These are phyloP conservation scores for Coremacera marginata DNA, from an alignment of 2,888 invertebrate genomes.

Conservation along the genomic window DNA sequence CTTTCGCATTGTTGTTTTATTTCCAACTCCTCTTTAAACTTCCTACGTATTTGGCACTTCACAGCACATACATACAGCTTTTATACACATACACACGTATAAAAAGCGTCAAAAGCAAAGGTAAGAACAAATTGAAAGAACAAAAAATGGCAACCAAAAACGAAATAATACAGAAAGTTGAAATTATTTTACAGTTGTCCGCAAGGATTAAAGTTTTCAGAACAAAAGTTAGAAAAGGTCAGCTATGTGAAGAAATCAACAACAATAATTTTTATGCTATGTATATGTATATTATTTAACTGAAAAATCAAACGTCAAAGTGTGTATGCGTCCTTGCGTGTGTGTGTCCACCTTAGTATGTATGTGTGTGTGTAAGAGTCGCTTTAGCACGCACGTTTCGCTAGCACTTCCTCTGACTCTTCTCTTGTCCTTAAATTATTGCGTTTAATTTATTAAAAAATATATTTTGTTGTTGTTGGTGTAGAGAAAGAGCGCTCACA, in stretches of 20 bases:
- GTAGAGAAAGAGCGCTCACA: not conserved
- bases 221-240: not conserved
- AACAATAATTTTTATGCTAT: too few species aligned
- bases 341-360: not conserved
- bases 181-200: not conserved
- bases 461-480: not conserved
- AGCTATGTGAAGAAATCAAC: too few species aligned
- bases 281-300: too few species aligned
- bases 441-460: conserved; percentile 54
- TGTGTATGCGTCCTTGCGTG: not conserved
- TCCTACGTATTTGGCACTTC: conserved; percentile 46
- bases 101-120: not conserved
- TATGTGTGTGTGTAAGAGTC: not conserved
- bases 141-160: not conserved
- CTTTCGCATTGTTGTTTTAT: not conserved
- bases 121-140: not conserved
- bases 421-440: not conserved
- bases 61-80: conserved; percentile 51
- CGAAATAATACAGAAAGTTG: not conserved
- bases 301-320: not conserved
- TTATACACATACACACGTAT: not conserved
- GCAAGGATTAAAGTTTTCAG: not conserved
- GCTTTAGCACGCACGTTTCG: conserved; percentile 41
- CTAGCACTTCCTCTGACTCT: conserved; percentile 20
- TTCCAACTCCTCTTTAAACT: conserved; percentile 27